phyloP scores from a whole-genome alignment of 2,888 invertebrate genomes.

The Pollenia griseotomentosa region DNA sequence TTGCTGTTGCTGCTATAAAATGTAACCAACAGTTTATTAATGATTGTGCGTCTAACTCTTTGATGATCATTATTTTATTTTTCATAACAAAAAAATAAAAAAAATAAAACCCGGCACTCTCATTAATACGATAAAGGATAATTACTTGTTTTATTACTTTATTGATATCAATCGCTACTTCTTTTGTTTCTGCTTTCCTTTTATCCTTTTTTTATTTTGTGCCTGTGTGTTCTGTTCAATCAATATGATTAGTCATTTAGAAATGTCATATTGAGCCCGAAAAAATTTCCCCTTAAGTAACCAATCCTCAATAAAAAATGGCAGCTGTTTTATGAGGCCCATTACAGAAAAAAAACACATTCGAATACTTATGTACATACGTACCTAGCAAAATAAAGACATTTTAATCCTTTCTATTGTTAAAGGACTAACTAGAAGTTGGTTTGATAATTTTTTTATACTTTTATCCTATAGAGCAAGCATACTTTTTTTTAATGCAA shows the following conservation, averaged over 20 bases:
- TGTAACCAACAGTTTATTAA: no score
- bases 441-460: constrained; percentile 15
- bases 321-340: constrained; percentile 51
- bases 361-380: neutral
- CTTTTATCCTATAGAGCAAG: constrained; percentile 9
- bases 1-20: no score
- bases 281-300: constrained; percentile 24
- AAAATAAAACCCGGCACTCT: neutral
- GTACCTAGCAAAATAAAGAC: constrained; percentile 16
- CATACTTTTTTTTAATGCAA: constrained; percentile 8
- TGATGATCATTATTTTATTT: no score
- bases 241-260: constrained; percentile 65
- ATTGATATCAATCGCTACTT: constrained; percentile 46
- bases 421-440: neutral
- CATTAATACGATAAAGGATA: constrained; percentile 38
- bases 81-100: no score
- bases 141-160: constrained; percentile 26
- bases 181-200: neutral
- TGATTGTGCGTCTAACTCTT: no score
- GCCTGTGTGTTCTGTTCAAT: neutral
- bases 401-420: constrained; percentile 62
- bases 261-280: constrained; percentile 37
- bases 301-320: neutral
- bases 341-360: neutral
- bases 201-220: neutral